These are phyloP conservation scores for Pseudomyrmex concolor DNA, from an alignment of 1,140 invertebrate species.

Conservation along the genomic window DNA sequence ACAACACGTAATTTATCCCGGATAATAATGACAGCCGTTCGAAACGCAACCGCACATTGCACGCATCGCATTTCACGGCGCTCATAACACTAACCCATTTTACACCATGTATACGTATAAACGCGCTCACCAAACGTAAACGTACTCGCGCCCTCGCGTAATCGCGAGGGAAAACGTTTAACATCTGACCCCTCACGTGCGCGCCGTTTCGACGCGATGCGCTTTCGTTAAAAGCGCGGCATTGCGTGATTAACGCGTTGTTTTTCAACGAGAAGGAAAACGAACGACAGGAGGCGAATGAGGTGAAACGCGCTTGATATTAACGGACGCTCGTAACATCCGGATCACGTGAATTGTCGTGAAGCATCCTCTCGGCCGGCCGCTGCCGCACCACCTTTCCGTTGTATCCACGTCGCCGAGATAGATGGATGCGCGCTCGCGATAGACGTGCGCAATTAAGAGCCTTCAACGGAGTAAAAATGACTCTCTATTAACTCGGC, in stretches of 20 bases:
- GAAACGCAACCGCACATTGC: background rate
- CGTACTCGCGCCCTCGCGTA: background rate
- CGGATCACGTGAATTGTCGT: background rate
- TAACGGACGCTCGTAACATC: conserved; percentile 2
- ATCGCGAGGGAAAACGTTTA: conserved; percentile 10
- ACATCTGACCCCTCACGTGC: background rate
- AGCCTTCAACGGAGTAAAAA: conserved; percentile 66
- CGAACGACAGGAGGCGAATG: background rate
- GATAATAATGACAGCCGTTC: conserved; percentile 9
- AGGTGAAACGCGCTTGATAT: background rate
- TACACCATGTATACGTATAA: background rate
- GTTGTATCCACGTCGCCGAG: conserved; percentile 57
- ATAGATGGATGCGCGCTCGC: conserved; percentile 65
- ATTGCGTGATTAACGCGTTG: conserved; percentile 51
- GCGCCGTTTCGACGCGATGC: background rate
- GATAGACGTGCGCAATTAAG: conserved; percentile 62
- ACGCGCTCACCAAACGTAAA: background rate
- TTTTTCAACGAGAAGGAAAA: background rate
- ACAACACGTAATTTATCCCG: conserved; percentile 6
- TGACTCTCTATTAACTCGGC: conserved; percentile 59
- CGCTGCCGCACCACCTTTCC: conserved; percentile 58
- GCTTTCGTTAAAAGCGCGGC: too few relatives aligned
- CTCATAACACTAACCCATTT: conserved; percentile 43
- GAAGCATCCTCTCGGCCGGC: background rate
- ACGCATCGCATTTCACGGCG: background rate